Evolutionary conservation across 2,113 vertebrate species (phyloP).

Genomic region (Lepisosteus osseus): DNA sequence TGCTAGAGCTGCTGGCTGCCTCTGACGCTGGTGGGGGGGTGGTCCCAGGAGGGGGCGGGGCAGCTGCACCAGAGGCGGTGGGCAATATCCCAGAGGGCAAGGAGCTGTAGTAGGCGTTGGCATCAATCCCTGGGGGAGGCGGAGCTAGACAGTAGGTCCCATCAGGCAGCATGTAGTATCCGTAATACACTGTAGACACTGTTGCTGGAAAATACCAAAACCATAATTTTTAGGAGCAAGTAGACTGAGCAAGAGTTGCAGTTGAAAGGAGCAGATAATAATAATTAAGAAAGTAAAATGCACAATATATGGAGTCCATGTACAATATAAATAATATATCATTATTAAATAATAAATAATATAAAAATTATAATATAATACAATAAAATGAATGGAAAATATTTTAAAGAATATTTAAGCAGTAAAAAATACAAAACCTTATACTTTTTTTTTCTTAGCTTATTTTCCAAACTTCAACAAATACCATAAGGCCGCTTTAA

Average conservation of each 20-base stretch:
- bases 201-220: constrained; percentile 54
- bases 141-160: constrained; percentile 90
- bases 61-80: constrained; percentile 46
- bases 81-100: constrained; percentile 71
- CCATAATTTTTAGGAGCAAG: too few relatives aligned
- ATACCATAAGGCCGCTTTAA: too few relatives aligned
- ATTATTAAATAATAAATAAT: too few relatives aligned
- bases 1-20: constrained; percentile 34
- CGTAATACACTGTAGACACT: constrained; percentile 84
- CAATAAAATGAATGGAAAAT: too few relatives aligned
- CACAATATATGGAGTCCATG: too few relatives aligned
- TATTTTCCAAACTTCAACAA: too few relatives aligned
- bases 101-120: constrained; percentile 75
- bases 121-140: constrained; percentile 85
- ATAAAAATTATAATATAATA: too few relatives aligned
- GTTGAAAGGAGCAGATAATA: not conserved
- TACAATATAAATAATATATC: too few relatives aligned
- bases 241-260: too few relatives aligned
- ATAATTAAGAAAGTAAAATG: not conserved
- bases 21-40: constrained; percentile 68
- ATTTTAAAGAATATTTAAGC: too few relatives aligned
- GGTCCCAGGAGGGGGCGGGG: constrained; percentile 66
- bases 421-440: too few relatives aligned
- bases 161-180: constrained; percentile 95
- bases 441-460: too few relatives aligned